Evolutionary conservation across 2,888 invertebrate species (phyloP).

Genomic region (Ophonus ardosiacus): DNA sequence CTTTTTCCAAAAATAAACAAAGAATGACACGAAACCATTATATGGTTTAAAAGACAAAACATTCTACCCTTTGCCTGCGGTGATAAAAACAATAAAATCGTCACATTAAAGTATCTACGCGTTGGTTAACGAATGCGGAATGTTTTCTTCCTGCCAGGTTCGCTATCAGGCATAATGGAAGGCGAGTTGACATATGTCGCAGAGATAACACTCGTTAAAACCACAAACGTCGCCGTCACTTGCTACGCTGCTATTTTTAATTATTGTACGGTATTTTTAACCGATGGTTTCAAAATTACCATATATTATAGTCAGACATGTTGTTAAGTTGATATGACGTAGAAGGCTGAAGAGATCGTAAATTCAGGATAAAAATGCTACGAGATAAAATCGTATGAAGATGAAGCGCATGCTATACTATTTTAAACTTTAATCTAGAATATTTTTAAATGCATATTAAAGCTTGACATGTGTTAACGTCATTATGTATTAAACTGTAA

Average conservation of each 20-base stretch:
- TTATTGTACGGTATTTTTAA: slow-evolving; percentile 43
- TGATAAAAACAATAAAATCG: neutral
- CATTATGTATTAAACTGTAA: too few relatives aligned
- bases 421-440: too few relatives aligned
- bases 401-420: too few relatives aligned
- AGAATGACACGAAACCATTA: neutral
- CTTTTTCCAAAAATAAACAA: too few relatives aligned
- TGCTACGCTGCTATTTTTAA: slow-evolving; percentile 38
- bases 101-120: slow-evolving; percentile 7
- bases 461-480: too few relatives aligned
- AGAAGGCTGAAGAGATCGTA: neutral
- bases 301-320: neutral
- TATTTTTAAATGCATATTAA: too few relatives aligned
- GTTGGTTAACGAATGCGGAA: neutral
- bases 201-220: slow-evolving; percentile 25
- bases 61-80: neutral
- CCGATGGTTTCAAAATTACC: slow-evolving; percentile 25
- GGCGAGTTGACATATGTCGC: slow-evolving; percentile 26
- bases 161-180: slow-evolving; percentile 2
- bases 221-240: neutral
- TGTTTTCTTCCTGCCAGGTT: slow-evolving; percentile 15
- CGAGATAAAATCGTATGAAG: too few relatives aligned
- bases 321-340: slow-evolving; percentile 2
- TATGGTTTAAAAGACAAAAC: neutral
- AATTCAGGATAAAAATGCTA: neutral